Evolutionary conservation across 2,888 invertebrate species (phyloP), one percentile per base, ranked within the genome.

Genomic region (Eupithecia subumbrata): DNA sequence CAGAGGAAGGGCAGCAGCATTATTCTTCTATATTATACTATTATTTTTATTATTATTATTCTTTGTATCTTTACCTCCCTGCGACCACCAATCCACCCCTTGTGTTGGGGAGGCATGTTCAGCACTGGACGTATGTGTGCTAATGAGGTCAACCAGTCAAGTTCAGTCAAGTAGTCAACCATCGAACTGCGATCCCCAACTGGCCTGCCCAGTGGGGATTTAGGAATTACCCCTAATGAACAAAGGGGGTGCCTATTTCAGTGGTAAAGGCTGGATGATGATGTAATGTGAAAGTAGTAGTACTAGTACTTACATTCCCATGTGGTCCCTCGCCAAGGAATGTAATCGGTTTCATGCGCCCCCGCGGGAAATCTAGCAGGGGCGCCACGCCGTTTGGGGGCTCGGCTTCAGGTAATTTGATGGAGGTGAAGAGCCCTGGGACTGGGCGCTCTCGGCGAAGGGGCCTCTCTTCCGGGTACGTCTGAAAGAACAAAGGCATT

Each of bases 301-400:
- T 34, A 34, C 11, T 71, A 69, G 74, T 88, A 94, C 96, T 96
- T 89, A 98, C 98, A 96, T 97, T 97, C 87, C 98, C 98, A 90
- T 98, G 98, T 82, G 97, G 97, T 81, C 98, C 98, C 92, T 98
- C 98, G 79, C 98, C 98, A 71, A 98, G 96, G 89, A 97, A 98
- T 90, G 98, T 97, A 79, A 98, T 94, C 84, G 98, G 97, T 88
- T 97, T 95, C 85, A 98, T 96, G 90, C 97, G 96, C 93, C 97
- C 97, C 89, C 98, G 96, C 83, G 98, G 97, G 90, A 98, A 97
- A 88, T 98, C 97, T 84, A 97, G 95, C 88, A 97, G 96, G 89
- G 96, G 96, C 86, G 96, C 95, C 85, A 96, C 96, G 79, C 96
- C 96, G 91, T 96, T 96, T 90, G 96, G 95, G 87, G 96, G 96